Evolutionary conservation across 1,140 invertebrate species (phyloP), one percentile per base, ranked within the genome.

Genomic region (Drosophila arizonae): DNA sequence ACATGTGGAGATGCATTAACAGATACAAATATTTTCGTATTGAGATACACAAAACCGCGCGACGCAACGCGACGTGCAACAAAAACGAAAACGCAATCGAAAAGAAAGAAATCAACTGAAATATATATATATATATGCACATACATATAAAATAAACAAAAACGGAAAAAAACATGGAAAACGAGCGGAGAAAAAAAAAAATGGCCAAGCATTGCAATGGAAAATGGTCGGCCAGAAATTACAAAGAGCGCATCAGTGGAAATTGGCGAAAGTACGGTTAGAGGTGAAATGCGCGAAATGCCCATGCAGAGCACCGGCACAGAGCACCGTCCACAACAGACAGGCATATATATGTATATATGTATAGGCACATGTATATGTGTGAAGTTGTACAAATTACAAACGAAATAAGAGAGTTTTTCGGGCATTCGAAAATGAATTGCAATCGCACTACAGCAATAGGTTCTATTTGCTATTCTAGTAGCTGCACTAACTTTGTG

Each of bases 221-320:
- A 81, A 85, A 86, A 87, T 87, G 81, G 71, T 87, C 72, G 78
- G 71, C 67, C 82, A 78, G 72, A 86, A 86, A 87, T 86, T 81
- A 86, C 81, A 86, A 86, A 86, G 82, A 81, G 82, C 55, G 55
- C 69, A 72, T 72, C 69, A 61, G 64, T 68, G 70, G 17, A 72
- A 72, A 72, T 72, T 60, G 63, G 55, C 70, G 55, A 67, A 65
- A 39, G 63, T 60, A 24, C 48, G 54, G 72, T 62, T 55, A 33
- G 46, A 30, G 70, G 24, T 46, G 45, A 57, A 33, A 41, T n/a
- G 48, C 36, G 41, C 30, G 21, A 11, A n/a, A 11, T 43, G 4
- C 58, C 36, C 54, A 21, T 17, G 11, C 30, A 33, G 24, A 52
- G 26, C 56, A 36, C 8, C 56, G 21, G 26, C 56, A 36, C 30